Conservation (phyloP, 2,113 vertebrate species). For the Phyllopteryx taeniolatus region DNA sequence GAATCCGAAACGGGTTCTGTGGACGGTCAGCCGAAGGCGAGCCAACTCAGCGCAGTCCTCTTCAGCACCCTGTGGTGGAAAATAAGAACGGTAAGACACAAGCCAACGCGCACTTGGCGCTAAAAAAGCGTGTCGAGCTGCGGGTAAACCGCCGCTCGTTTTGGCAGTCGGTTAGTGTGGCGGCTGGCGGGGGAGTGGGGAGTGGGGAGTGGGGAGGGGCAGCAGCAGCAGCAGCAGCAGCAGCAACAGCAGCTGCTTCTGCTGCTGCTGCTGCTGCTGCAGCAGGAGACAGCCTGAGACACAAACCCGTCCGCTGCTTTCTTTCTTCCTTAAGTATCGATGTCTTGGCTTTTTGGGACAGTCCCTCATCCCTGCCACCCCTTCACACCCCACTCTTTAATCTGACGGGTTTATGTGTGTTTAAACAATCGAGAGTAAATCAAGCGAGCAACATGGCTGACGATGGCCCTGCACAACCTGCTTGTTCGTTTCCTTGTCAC, state of each 20-base stretch:
- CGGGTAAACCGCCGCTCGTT: conserved; percentile 53
- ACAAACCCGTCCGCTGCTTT: conserved; percentile 26
- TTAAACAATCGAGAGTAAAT: conserved; percentile 44
- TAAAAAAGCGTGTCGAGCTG: conserved; percentile 6
- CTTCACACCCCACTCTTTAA: conserved; percentile 2
- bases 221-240: conserved; percentile 19
- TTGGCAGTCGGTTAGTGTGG: conserved; percentile 31
- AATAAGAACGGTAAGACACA: conserved; percentile 46
- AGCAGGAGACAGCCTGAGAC: conserved; percentile 32
- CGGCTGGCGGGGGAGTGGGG: conserved; percentile 32
- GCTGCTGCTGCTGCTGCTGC: no score
- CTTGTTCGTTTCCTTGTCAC: conserved; percentile 14
- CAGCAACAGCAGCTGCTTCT: no score
- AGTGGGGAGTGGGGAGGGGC: conserved; percentile 39
- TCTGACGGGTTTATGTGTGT: conserved; percentile 51
- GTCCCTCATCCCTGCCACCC: neutral
- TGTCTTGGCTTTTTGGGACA: conserved; percentile 1
- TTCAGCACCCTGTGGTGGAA: conserved; percentile 8
- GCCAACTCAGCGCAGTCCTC: conserved; percentile 19
- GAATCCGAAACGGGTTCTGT: conserved; percentile 48
- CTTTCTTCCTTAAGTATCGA: conserved; percentile 20
- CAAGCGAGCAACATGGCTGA: conserved; percentile 82
- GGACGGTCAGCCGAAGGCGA: conserved; percentile 50
- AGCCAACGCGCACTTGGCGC: conserved; percentile 14
- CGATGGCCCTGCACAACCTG: conserved; percentile 64